Base-by-base conservation (phyloP, 2,888 invertebrate genomes). In the Polymixis flavicincta region DNA sequence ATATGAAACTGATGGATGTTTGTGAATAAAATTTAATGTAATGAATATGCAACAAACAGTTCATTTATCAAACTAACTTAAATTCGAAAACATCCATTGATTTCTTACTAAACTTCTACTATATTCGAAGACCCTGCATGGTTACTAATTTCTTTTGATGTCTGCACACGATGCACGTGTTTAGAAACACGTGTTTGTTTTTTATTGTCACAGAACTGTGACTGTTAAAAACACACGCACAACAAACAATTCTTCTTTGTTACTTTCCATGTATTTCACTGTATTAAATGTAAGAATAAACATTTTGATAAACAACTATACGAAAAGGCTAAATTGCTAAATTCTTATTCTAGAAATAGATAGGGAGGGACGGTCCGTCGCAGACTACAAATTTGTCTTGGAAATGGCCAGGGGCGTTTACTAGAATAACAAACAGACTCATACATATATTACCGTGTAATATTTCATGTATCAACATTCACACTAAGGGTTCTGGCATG, bases 391-490 rank as follows among this genome's bases (percentile, higher is more conserved):
- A 70, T 72, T 72, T 57, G 61, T 71, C 57, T 59, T 32, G 54
- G 69, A n/a, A 65, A 74, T 9, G 54, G 54, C 74, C 61, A 1
- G n/a, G 57, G 70, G 70, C 69, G 50, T 84, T 69, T 52, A 78
- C 45, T 48, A 25, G 77, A 68, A 77, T 85, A 71, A 73, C 68
- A 73, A 85, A 70, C 61, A 77, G 48, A 65, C 59, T 71, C 54
- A 74, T 84, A 81, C 57, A 75, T 68, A 75, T 60, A 80, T 54
- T 60, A 52, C 69, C n/a, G n/a, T 71, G n/a, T 71, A 28, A 61
- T 66, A 22, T 48, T 64, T 52, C 68, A 63, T 54, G 54, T 60
- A 60, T 63, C 52, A 76, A 19, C 11, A 42, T 66, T 48, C 48
- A 25, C 3, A 17, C 19, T 63, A 57, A 70, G 59, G 71, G 5